Conservation (phyloP, 2,797 vertebrate genomes). For the Pseudomugil gertrudae region DNA sequence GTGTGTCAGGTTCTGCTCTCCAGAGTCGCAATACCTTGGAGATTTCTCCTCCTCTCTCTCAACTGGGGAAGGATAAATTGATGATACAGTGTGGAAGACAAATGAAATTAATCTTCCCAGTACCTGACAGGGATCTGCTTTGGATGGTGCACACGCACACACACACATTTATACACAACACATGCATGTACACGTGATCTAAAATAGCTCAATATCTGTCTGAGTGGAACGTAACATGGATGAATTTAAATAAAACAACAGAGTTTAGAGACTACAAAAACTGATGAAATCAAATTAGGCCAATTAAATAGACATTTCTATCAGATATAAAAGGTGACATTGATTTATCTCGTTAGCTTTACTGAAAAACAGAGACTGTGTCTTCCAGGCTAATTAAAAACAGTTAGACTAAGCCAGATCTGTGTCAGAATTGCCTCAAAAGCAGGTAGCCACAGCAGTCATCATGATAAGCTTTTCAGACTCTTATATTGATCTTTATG, state of each 20-base stretch:
- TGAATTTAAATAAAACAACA: constrained; percentile 70
- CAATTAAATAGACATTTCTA: constrained; percentile 51
- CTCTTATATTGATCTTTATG: constrained; percentile 77
- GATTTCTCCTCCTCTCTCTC: constrained; percentile 67
- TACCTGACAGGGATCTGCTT: constrained; percentile 79
- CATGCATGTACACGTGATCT: constrained; percentile 9
- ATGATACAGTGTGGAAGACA: constrained; percentile 84
- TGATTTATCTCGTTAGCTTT: constrained; percentile 61
- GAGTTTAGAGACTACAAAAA: constrained; percentile 42
- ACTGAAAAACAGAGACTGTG: constrained; percentile 45
- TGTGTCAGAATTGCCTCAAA: constrained; percentile 60
- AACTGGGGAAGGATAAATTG: constrained; percentile 84
- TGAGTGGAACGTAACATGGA: constrained; percentile 68
- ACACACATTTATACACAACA: background rate
- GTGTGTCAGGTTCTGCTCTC: constrained; percentile 82
- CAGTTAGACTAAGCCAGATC: constrained; percentile 64
- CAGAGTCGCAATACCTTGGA: constrained; percentile 81
- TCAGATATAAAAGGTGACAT: constrained; percentile 61
- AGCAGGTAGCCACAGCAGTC: constrained; percentile 42
- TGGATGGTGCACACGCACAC: constrained; percentile 49
- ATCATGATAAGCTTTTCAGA: constrained; percentile 73
- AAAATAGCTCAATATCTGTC: constrained; percentile 72
- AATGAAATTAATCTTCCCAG: constrained; percentile 86
- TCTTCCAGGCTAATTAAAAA: constrained; percentile 72
- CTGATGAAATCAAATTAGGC: constrained; percentile 61